These are phyloP conservation scores for Arctocebus calabarensis DNA, from an alignment of 2,797 vertebrate species.

Conservation along the genomic window DNA sequence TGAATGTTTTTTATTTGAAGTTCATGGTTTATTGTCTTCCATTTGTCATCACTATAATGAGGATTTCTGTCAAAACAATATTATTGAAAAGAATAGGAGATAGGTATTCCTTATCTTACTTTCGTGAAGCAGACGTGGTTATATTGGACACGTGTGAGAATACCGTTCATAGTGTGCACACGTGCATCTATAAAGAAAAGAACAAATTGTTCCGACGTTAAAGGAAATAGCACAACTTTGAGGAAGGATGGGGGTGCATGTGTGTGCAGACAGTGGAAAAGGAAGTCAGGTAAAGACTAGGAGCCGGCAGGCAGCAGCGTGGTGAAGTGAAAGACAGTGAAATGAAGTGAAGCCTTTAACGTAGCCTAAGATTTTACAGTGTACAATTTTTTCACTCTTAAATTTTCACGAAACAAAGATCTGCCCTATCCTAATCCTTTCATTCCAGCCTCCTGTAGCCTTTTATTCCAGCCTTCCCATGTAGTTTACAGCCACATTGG, in stretches of 20 bases:
- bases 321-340: neutral
- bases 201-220: neutral
- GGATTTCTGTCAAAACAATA: neutral
- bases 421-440: neutral
- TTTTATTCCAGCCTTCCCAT: neutral
- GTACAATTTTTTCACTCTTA: neutral
- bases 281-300: neutral
- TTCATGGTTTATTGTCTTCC: neutral
- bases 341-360: neutral
- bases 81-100: neutral
- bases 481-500: neutral
- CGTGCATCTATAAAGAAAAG: neutral
- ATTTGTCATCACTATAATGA: neutral
- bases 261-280: neutral
- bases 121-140: neutral
- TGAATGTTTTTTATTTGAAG: neutral
- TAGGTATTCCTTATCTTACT: neutral
- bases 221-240: neutral
- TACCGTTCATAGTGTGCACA: neutral
- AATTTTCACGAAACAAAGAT: neutral
- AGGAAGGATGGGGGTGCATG: neutral
- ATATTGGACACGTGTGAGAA: neutral
- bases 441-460: neutral
- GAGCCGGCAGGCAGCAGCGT: neutral
- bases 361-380: neutral